Evolutionary conservation across 2,888 invertebrate genomes (phyloP), one percentile per base, ranked within the genome.

Genomic region (Dasypogon diadema): DNA sequence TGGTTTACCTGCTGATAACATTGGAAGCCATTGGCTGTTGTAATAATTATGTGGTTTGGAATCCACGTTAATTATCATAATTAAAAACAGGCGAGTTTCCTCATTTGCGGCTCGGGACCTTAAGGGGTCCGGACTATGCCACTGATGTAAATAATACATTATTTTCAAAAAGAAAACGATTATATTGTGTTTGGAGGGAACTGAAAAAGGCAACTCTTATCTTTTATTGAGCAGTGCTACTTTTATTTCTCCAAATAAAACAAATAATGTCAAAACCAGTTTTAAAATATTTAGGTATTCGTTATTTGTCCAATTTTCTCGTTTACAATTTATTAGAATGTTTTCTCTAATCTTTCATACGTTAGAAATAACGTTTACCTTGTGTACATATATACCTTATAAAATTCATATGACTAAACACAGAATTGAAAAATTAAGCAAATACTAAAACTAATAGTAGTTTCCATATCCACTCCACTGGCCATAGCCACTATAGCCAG

Each of bases 391-490:
- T 18, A 21, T 21, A 51, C 3, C 16, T 51, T 51, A 51, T 51
- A 51, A 51, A 51, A 51, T 51, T 5, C 51, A n/a, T 51, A 51
- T 8, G 51, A 51, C 16, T 48, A 14, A 48, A 48, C 4, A 63
- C 37, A 63, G 2, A 65, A 65, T 42, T 37, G 42, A 30, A 63
- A 63, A 63, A 24, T 55, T 56, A 56, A 55, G 60, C 8, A 74
- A 30, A 51, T 55, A 48, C 56, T 2, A 68, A 75, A 70, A 48
- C 76, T 78, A 79, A 63, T 79, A 79, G 63, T 79, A 85, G 76
- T 84, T 85, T 22, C 84, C 83, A 77, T 90, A 90, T 48, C 89
- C 88, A 65, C 89, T 88, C 90, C 90, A 90, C 79, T 90, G 90
- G 77, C 88, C 88, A 79, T 90, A 89, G 12, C 86, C 87, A 72